These are phyloP conservation scores for Scaptodrosophila lebanonensis DNA, from an alignment of 1,140 invertebrate genomes.

Conservation along the genomic window DNA sequence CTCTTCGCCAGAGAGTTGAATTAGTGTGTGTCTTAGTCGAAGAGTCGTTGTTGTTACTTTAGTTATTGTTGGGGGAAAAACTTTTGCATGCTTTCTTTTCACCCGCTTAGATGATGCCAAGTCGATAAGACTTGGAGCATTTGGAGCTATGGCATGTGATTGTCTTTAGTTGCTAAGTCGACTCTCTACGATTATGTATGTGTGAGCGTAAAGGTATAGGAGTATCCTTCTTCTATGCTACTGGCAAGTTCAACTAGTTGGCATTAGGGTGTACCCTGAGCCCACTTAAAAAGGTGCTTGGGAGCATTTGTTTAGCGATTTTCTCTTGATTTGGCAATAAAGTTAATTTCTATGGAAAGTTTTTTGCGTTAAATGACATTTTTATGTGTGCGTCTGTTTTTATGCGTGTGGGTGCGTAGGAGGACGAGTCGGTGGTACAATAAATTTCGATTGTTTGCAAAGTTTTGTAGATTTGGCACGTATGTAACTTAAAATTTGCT, in stretches of 20 bases:
- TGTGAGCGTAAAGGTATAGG: slow-evolving; percentile 13
- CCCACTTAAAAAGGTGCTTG: slow-evolving; percentile 63
- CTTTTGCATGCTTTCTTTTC: slow-evolving; percentile 33
- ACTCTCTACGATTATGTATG: not conserved
- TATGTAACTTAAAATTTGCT: slow-evolving; percentile 14
- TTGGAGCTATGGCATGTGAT: slow-evolving; percentile 56
- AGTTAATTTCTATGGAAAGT: slow-evolving; percentile 61
- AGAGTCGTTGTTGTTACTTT: no score
- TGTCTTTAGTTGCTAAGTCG: slow-evolving; percentile 54
- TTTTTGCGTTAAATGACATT: slow-evolving; percentile 63
- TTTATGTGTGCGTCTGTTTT: slow-evolving; percentile 52
- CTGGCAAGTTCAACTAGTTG: slow-evolving; percentile 63
- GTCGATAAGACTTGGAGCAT: slow-evolving; percentile 59
- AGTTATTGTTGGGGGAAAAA: no score
- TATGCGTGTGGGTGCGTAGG: slow-evolving; percentile 2
- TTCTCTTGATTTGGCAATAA: slow-evolving; percentile 71
- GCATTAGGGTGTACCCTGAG: slow-evolving; percentile 32
- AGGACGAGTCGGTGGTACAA: slow-evolving; percentile 30
- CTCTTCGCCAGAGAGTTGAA: not conserved
- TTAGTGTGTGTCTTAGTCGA: not conserved
- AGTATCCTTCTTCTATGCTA: no score
- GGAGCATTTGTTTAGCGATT: slow-evolving; percentile 72
- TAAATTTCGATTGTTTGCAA: slow-evolving; percentile 38
- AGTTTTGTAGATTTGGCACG: no score
- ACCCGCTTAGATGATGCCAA: slow-evolving; percentile 63